Conservation (phyloP, 2,888 invertebrate species). For the Eupithecia dodoneata region DNA sequence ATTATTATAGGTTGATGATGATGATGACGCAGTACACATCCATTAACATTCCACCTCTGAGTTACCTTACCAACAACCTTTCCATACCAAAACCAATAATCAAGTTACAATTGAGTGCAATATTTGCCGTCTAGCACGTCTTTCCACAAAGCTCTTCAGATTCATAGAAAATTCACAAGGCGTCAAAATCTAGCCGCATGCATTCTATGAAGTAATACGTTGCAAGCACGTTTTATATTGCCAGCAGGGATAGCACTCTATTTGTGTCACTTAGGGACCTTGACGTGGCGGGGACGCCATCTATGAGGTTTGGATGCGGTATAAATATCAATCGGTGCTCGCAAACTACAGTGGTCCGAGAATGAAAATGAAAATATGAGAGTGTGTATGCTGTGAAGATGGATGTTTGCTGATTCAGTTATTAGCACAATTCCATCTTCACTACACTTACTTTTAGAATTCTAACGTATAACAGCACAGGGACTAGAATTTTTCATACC, state of each 20-base stretch:
- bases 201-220: conserved; percentile 64
- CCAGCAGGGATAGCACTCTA: conserved; percentile 73
- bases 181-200: conserved; percentile 48
- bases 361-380: neutral
- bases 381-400: too few relatives aligned
- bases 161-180: conserved; percentile 26
- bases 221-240: conserved; percentile 81
- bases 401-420: too few relatives aligned
- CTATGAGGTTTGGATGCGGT: conserved; percentile 34
- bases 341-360: neutral
- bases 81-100: neutral
- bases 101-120: conserved; percentile 6
- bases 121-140: conserved; percentile 1
- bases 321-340: neutral
- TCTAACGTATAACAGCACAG: too few relatives aligned
- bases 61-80: neutral
- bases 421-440: too few relatives aligned
- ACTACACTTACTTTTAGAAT: too few relatives aligned
- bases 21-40: neutral
- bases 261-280: conserved; percentile 76
- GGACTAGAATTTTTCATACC: too few relatives aligned
- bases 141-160: conserved; percentile 4
- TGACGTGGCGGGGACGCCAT: conserved; percentile 42
- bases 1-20: too few relatives aligned
- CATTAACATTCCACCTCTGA: neutral